A percentile compares a stretch with the other conserved stretches of the same genome.
phyloP scores from a whole-genome alignment of 2,888 invertebrate genomes.

The Laothoe populi region DNA sequence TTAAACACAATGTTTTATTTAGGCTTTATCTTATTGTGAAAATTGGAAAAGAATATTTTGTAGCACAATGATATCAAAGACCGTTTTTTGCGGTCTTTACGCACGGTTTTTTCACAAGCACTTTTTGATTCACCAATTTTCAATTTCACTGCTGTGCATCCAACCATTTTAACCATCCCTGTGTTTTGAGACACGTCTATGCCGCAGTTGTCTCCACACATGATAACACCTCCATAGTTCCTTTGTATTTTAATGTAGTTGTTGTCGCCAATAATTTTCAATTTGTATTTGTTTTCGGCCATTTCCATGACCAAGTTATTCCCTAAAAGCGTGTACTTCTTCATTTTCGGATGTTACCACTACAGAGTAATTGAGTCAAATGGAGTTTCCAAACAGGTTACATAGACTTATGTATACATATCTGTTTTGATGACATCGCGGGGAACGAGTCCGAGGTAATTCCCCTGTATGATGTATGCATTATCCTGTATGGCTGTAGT shows the following conservation, averaged over 20 bases:
- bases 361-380: conserved; percentile 9
- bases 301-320: conserved; percentile 55
- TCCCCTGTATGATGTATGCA: neutral
- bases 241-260: conserved; percentile 52
- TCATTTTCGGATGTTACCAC: conserved; percentile 42
- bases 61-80: neutral
- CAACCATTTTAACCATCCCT: conserved; percentile 49
- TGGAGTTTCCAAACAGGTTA: conserved; percentile 18
- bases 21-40: neutral
- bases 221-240: conserved; percentile 52
- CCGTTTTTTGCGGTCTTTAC: neutral
- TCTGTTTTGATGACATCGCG: conserved; percentile 14
- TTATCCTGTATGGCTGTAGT: neutral
- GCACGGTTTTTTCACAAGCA: conserved; percentile 4
- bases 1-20: neutral
- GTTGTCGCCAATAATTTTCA: conserved; percentile 55
- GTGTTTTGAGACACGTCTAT: conserved; percentile 50
- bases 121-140: neutral
- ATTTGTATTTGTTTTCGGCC: conserved; percentile 46
- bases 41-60: conserved; percentile 7
- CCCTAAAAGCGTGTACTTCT: conserved; percentile 51
- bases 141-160: conserved; percentile 35
- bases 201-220: conserved; percentile 51
- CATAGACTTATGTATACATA: conserved; percentile 24
- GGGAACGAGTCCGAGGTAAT: conserved; percentile 9